Evolutionary conservation across 2,113 vertebrate species (phyloP), one percentile per base, ranked within the genome.

Genomic region (Etheostoma spectabile): DNA sequence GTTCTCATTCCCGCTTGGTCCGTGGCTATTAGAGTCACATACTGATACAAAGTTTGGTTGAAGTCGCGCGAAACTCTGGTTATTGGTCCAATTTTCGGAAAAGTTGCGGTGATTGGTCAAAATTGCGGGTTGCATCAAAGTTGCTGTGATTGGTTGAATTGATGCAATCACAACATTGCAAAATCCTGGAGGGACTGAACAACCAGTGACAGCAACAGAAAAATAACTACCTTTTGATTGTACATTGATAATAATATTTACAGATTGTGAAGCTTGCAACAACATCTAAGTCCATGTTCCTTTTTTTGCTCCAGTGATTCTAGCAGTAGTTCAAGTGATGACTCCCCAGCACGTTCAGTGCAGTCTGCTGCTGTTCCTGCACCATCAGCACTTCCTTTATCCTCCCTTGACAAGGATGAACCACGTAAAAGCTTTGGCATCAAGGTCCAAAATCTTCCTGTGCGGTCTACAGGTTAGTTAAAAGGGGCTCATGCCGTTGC

Each of bases 401-500:
- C 96, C 0, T 95, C 97, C 57, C 93, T 99, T 87, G 98, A 99
- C 93, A 99, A 99, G 90, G 98, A 99, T 93, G 98, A 99, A 87
- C 98, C 98, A 51, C 97, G 98, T 18, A 99, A 99, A 94, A 99
- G 98, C 89, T 99, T 99, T 90, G 98, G 98, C 88, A 99, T 99
- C 93, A 99, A 99, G 92, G 98, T 99, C 88, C 98, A 99, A 89
- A 99, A 99, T 95, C 97, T 99, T 90, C 98, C 98, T 83, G 98
- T 99, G 69, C 97, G 98, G 81, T 99, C 98, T 53, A 99, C 98
- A 97, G 98, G 98, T 99, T 79, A 66, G 90, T 78, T 53, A 7
- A 38, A 13, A 35, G 22, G 5, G 11, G 16, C 11, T 65, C 0
- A 18, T 48, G 8, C 0, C 6, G 5, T 59, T 12, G 19, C 70